A percentile compares a stretch with the other conserved stretches of the same genome.
Evolutionary conservation across 2,113 vertebrate genomes (phyloP).

Genomic region (Canis aureus): DNA sequence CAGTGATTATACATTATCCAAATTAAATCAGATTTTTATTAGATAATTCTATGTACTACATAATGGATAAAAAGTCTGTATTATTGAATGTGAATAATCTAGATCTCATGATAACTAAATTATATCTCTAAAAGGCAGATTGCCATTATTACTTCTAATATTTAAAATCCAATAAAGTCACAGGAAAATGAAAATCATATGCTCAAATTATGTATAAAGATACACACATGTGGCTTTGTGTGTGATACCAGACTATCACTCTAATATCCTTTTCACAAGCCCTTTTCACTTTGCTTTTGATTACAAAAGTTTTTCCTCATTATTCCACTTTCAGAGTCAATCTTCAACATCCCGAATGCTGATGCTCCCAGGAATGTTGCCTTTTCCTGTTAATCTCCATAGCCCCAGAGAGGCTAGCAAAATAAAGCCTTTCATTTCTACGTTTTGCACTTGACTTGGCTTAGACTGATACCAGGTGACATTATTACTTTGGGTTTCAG

Average conservation of each 20-base stretch:
- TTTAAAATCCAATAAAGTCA: not conserved
- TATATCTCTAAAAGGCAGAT: not conserved
- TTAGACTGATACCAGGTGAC: conserved; percentile 16
- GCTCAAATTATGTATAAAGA: not conserved
- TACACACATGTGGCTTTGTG: not conserved
- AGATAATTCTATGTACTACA: not conserved
- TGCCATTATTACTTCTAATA: not conserved
- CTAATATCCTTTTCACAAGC: not conserved
- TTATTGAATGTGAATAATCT: not conserved
- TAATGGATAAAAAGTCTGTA: not conserved
- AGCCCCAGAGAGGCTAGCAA: not conserved
- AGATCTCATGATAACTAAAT: not conserved
- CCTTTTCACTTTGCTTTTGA: not conserved
- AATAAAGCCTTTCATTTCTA: conserved; percentile 40
- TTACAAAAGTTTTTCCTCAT: not conserved
- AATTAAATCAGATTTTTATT: not conserved
- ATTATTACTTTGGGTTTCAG: not conserved
- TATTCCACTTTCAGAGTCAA: not conserved
- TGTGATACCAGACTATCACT: not conserved
- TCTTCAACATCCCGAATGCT: not conserved
- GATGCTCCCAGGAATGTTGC: not conserved
- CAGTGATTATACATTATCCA: not conserved
- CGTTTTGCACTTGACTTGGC: conserved; percentile 32
- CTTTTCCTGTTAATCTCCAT: not conserved
- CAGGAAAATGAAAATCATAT: not conserved